Evolutionary conservation across 2,797 vertebrate species (phyloP), one percentile per base, ranked within the genome.

Genomic region (Taeniopygia guttata): DNA sequence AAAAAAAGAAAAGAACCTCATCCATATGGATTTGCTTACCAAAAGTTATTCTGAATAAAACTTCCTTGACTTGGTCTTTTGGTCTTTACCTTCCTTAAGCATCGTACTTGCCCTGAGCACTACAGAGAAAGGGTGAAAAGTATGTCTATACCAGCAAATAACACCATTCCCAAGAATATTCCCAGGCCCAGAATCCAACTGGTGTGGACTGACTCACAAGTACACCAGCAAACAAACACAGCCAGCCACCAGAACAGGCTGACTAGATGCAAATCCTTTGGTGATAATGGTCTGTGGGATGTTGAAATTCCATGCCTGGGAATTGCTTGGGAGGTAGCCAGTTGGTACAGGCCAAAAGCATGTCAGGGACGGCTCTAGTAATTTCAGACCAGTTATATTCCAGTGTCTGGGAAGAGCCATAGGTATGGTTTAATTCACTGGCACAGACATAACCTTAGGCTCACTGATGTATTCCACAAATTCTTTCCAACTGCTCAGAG

Each of bases 211-310:
- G 64, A 43, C 82, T 93, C 23, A 2, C 36, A 30, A 60, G 30
- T 13, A 20, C 10, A 32, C 29, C 42, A n/a, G 49, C 52, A 91
- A 90, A 81, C 66, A 94, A 78, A 76, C 46, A 43, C 17, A 59
- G 16, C 16, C 86, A 83, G 46, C 13, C 62, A 93, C 68, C 89
- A 83, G 89, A 80, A 7, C 7, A 56, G 58, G 26, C 69, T 74
- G 84, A 21, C 90, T 81, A 62, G 63, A 83, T 94, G 84, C 92
- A 96, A 94, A 92, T 93, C 62, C 38, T 76, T 78, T 30, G 20
- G 27, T 59, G n/a, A 48, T 70, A 56, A 54, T 23, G 59, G 56
- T 76, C 89, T 94, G 75, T 38, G 48, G 56, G 77, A 63, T 76
- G 52, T 73, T 84, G 58, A 11, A 55, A 76, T 73, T 66, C 86